phyloP scores from a whole-genome alignment of 2,797 vertebrate species.

The Periparus ater region DNA sequence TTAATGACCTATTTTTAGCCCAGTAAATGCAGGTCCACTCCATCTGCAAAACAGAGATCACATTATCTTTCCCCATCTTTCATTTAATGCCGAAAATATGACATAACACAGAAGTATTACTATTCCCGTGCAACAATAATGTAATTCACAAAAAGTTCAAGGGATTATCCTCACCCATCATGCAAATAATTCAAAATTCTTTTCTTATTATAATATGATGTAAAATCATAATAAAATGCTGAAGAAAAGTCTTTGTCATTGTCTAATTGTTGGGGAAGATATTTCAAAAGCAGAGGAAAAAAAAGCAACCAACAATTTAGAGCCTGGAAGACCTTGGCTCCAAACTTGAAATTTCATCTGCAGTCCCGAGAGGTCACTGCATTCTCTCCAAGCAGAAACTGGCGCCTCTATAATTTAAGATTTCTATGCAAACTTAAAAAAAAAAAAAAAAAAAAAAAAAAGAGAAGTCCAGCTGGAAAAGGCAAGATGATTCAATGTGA shows the following conservation, averaged over 20 bases:
- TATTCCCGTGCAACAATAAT: neutral
- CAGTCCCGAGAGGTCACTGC: constrained; percentile 13
- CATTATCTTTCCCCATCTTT: neutral
- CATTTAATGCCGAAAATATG: neutral
- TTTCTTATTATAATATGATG: neutral
- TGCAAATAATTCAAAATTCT: neutral
- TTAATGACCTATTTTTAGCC: neutral
- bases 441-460: neutral
- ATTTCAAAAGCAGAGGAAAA: neutral
- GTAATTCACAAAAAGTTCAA: neutral
- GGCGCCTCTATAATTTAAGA: constrained; percentile 4
- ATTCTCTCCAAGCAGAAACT: constrained; percentile 30
- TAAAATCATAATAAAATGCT: neutral
- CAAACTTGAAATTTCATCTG: constrained; percentile 28
- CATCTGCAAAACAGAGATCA: neutral
- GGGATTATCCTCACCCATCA: neutral
- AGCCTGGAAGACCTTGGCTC: neutral
- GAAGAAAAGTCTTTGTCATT: neutral
- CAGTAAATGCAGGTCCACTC: neutral
- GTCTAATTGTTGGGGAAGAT: neutral
- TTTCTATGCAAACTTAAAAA: neutral
- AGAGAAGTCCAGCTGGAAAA: neutral
- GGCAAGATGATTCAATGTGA: constrained; percentile 22
- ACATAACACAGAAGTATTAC: neutral
- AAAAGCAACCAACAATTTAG: neutral